Base-by-base conservation (phyloP, 1,140 invertebrate genomes). In the Patella vulgata region DNA sequence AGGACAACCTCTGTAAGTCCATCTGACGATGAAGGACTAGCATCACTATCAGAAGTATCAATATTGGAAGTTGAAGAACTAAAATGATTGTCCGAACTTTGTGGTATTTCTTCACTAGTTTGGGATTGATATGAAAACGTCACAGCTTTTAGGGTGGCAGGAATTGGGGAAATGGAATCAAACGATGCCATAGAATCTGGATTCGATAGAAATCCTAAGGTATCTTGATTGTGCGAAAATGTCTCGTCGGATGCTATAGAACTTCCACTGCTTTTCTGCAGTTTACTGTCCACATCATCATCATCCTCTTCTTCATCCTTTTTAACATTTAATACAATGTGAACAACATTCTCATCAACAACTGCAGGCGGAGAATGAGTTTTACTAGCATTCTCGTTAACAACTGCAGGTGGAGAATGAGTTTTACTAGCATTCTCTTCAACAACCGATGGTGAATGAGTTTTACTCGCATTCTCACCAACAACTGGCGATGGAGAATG, bases 1-100 rank as follows among this genome's bases (percentile, higher is more conserved):
- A 79, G 52, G 27, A 57, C 62, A 52, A 75, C 36, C 19, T 64
- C 60, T 39, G 57, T 14, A 23, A 69, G 53, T 17, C 63, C 56
- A 43, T 70, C 59, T 36, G 31, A 25, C 11, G 36, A 50, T 17
- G 65, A 55, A 17, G 19, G 43, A 63, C 62, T 64, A 1, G 19
- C 40, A 6, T 39, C 28, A 3, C 48, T 44, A 19, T 43, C 31
- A 0, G n/a, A n/a, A 31, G 39, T 19, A 23, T 47, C 48, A 36
- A 17, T 44, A 0, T 11, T 23, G 23, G 55, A 23, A 12, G 12
- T n/a, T 25, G n/a, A 42, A 0, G 43, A 23, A 25, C 25, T 47
- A 36, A 36, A 42, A n/a, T 53, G 48, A 61, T 39, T 60, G 14
- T 59, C 50, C 21, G 28, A 42, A 57, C 57, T 51, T 28, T 36